These are phyloP conservation scores for Laticauda colubrina DNA, from an alignment of 2,113 vertebrate genomes.

Conservation along the genomic window DNA sequence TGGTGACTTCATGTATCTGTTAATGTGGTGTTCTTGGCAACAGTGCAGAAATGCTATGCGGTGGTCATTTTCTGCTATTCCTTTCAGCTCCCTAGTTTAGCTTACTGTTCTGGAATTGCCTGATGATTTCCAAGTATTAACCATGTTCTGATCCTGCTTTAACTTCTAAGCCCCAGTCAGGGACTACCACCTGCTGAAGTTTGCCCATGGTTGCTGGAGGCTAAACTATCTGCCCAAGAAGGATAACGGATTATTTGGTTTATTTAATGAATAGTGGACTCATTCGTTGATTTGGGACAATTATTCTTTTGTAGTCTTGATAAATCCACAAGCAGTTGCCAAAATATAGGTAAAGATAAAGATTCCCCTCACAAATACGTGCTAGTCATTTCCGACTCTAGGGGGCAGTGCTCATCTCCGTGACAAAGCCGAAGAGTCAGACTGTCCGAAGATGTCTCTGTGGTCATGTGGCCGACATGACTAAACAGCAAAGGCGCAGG, in stretches of 20 bases:
- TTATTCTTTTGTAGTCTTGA: neutral
- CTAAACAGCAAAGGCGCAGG: too few species aligned
- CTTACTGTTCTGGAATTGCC: neutral
- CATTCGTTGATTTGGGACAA: neutral
- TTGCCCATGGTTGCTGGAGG: neutral
- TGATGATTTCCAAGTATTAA: neutral
- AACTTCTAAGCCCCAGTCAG: neutral
- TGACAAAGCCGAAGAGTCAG: too few species aligned
- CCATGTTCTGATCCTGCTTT: neutral
- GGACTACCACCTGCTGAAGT: neutral
- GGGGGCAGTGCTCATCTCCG: too few species aligned
- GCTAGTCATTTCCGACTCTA: too few species aligned
- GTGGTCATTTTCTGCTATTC: neutral
- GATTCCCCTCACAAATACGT: too few species aligned
- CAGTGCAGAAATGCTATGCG: neutral
- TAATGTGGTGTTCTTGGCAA: neutral
- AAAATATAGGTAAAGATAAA: neutral
- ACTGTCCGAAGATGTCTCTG: too few species aligned
- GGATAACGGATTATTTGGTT: neutral
- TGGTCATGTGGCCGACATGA: too few species aligned
- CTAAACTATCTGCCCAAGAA: neutral
- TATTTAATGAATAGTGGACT: neutral
- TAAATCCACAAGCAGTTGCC: neutral
- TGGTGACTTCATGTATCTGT: neutral
- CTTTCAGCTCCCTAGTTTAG: neutral